Evolutionary conservation across 2,888 invertebrate species (phyloP), one percentile per base, ranked within the genome.

Genomic region (Latrodectus hesperus): DNA sequence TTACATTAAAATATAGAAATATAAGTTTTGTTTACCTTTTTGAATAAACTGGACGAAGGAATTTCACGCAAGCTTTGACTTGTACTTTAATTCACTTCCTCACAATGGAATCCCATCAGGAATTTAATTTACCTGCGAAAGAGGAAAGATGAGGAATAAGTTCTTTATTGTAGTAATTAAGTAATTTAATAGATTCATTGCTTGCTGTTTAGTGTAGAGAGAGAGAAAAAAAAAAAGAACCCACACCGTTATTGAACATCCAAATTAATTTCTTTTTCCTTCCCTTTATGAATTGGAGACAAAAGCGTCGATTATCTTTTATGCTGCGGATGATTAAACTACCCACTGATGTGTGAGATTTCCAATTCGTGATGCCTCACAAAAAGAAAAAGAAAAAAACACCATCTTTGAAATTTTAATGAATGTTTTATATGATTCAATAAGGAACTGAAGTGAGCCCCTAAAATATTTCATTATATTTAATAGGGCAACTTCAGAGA

Each of bases 131-230:
- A 87, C 86, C 86, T 87, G 77, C 49, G 60, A 81, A 68, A 67
- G 65, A 73, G 64, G 51, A 68, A 38, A 53, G 38, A 55, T 49
- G 22, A 73, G 53, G 72, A 71, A 87, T 80, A 77, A 87, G 76
- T 81, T 77, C 86, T 87, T 87, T 87, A 87, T 87, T 87, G 76
- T 22, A 82, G 81, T 87, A 87, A 87, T 87, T 87, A 87, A 81
- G 81, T 82, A 87, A 87, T 87, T 87, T 87, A 76, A 81, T 81
- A 81, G 86, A 81, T 81, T 87, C 72, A 81, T 77, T 81, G 77
- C 81, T 55, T 26, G 52, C 22, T 85, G 74, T 67, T 49, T 12
- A 26, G 55, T 16, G 74, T 14, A 26, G n/a, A 17, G 22, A 17
- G 14, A 49, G n/a, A 10, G 11, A 67, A 77, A 53, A 14, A 10